phyloP scores from a whole-genome alignment of 2,888 invertebrate genomes.

The Acleris holmiana region DNA sequence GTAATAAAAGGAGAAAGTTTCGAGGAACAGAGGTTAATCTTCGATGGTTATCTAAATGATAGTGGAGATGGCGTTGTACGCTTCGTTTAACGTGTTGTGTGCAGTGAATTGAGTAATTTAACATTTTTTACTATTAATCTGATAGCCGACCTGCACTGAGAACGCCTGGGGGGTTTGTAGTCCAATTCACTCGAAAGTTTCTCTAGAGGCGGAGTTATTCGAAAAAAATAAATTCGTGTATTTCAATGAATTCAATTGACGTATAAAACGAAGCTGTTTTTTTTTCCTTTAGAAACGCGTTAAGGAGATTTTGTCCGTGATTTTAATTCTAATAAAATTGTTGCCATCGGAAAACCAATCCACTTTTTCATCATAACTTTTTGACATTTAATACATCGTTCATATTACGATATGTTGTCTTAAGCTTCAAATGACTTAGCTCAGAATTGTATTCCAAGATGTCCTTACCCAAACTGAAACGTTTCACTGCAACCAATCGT shows the following conservation, averaged over 20 bases:
- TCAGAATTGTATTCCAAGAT: no score
- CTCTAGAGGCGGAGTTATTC: not conserved
- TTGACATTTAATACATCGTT: no score
- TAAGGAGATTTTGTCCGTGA: no score
- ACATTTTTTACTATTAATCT: conserved; percentile 31
- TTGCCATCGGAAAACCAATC: no score
- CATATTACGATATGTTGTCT: no score
- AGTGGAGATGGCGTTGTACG: conserved; percentile 40
- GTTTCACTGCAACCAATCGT: not conserved
- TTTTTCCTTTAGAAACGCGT: no score
- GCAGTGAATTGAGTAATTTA: conserved; percentile 34
- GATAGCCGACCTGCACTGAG: conserved; percentile 12
- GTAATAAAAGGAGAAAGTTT: conserved; percentile 65
- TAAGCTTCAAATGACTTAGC: no score
- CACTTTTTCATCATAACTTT: no score
- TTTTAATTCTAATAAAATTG: no score
- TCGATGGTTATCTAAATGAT: conserved; percentile 50
- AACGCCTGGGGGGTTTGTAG: conserved; percentile 13
- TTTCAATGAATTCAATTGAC: no score
- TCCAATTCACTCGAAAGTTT: conserved; percentile 13
- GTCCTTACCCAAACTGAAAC: no score
- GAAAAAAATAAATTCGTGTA: not conserved
- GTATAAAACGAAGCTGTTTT: no score
- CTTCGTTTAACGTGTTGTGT: conserved; percentile 29
- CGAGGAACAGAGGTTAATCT: conserved; percentile 47